Evolutionary conservation across 2,113 vertebrate species (phyloP), one percentile per base, ranked within the genome.

Genomic region (Platysteira castanea): DNA sequence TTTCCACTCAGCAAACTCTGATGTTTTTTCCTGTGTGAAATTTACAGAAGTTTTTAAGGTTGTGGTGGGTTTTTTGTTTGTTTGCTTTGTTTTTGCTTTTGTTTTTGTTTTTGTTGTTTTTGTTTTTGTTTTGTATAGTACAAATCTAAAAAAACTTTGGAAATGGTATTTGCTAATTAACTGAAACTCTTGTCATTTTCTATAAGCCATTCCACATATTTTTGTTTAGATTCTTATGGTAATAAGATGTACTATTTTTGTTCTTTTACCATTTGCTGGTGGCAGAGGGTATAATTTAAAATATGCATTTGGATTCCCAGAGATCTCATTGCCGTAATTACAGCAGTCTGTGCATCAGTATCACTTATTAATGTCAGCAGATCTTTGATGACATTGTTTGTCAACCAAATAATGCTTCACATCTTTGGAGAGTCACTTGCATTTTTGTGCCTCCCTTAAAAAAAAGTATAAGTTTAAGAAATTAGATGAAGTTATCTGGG

Each of bases 391-490:
- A 57, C 57, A 17, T 53, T 56, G 26, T 77, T 94, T 81, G 33
- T 76, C 78, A 85, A 73, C 31, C 69, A 76, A 85, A 52, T 74
- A 67, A 74, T 33, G 4, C 35, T 84, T 89, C 20, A 23, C 18
- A 19, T 82, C 53, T 65, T 84, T 63, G 37, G 50, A 68, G 80
- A 75, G 31, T 87, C 65, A 39, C 24, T 44, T 68, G 35, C 18
- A 28, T 93, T 95, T 94, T 94, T 94, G 77, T 76, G 81, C 9
- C 16, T 89, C 13, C 28, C 37, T 64, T 79, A 61, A 91, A 95
- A 87, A 87, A 56, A 37, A 30, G 3, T 15, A 4, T 47, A 50
- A 89, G 19, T 87, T 90, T n/a, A 63, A 91, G 74, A 85, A 76
- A 71, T 49, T 19, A 44, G 21, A 9, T 15, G 15, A 60, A 31